These are phyloP conservation scores for Patiria pectinifera DNA, from an alignment of 53 echinoderm and acorn worm genomes.

Conservation along the genomic window DNA sequence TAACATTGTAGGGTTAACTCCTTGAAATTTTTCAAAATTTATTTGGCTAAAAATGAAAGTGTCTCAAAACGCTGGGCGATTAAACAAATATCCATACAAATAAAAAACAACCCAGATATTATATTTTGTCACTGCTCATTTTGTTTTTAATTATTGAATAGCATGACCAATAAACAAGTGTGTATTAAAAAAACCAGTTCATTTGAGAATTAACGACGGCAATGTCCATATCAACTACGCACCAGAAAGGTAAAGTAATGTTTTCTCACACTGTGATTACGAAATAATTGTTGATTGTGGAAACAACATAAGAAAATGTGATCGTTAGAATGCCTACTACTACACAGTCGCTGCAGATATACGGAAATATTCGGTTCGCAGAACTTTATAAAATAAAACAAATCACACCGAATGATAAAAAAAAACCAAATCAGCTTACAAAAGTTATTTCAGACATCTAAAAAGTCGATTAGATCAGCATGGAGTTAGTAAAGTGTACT, in stretches of 20 bases:
- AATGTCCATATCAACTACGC: neutral
- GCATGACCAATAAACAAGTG: neutral
- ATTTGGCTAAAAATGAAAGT: no score
- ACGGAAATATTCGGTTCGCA: neutral
- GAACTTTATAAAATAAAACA: neutral
- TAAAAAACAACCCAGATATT: neutral
- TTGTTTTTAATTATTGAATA: conserved; percentile 1
- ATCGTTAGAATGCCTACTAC: neutral
- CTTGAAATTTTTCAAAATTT: no score
- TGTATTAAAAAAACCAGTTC: neutral
- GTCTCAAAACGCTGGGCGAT: no score
- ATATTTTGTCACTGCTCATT: neutral
- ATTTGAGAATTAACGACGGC: neutral
- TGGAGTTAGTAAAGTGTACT: neutral
- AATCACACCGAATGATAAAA: neutral
- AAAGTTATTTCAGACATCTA: neutral
- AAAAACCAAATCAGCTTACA: neutral
- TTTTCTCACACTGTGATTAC: neutral
- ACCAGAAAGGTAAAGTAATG: neutral
- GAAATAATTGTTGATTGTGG: no score
- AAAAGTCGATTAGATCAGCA: neutral
- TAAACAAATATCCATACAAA: neutral
- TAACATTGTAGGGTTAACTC: no score
- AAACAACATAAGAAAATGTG: neutral
- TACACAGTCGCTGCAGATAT: neutral